Percentiles rank a stretch among this genome's conserved stretches.
Conservation (phyloP, 2,797 vertebrate genomes). For the Muscicapa striata region DNA sequence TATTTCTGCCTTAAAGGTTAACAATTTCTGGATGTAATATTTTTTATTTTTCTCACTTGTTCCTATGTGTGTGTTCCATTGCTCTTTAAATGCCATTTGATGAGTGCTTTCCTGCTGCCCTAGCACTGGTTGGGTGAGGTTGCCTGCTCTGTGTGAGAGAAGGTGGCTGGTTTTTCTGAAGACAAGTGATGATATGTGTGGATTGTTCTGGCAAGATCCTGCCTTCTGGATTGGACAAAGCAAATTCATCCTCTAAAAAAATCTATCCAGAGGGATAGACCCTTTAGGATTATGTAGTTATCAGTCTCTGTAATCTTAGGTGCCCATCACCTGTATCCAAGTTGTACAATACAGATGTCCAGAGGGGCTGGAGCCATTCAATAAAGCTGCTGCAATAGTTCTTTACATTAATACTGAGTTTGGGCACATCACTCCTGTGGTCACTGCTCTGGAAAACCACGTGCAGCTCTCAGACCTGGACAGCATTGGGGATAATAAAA, state of each 20-base stretch:
- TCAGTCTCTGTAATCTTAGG: constrained; percentile 51
- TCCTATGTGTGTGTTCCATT: rapidly evolving
- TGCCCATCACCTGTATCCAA: constrained; percentile 57
- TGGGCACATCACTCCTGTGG: not conserved
- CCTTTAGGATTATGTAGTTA: constrained; percentile 37
- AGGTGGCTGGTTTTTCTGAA: not conserved
- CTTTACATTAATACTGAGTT: constrained; percentile 52
- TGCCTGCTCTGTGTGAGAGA: not conserved
- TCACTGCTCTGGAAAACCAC: constrained; percentile 4
- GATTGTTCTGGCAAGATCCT: not conserved
- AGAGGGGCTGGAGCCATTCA: constrained; percentile 4
- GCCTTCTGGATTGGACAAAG: constrained; percentile 20
- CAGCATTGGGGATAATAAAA: not conserved
- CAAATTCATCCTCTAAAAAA: constrained; percentile 55
- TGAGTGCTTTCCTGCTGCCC: not conserved
- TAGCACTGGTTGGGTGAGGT: not conserved
- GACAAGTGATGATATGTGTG: not conserved
- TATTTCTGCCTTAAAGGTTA: not conserved
- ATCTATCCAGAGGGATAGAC: constrained; percentile 37
- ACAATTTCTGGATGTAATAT: not conserved
- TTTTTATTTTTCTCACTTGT: not conserved
- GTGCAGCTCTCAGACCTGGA: not conserved
- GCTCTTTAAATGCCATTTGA: not conserved
- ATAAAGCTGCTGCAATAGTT: constrained; percentile 44
- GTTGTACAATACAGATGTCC: constrained; percentile 48